These are phyloP conservation scores for Colletes gigas DNA, from an alignment of 1,140 invertebrate species.

Conservation along the genomic window DNA sequence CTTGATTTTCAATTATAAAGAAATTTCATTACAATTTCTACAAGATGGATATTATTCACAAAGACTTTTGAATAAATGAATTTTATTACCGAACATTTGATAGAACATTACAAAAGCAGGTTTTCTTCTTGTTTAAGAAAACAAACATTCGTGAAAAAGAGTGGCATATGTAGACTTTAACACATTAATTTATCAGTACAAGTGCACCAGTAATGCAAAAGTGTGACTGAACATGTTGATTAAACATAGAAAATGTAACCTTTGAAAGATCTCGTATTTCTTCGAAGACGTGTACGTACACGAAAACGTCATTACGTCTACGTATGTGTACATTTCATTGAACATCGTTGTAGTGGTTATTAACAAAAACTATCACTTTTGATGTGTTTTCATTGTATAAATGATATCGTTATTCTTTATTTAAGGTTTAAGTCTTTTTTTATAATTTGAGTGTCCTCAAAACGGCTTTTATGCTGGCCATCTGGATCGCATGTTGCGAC, in stretches of 20 bases:
- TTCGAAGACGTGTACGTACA: neutral
- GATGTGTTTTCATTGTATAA: neutral
- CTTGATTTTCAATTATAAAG: slow-evolving; percentile 11
- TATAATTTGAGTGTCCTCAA: slow-evolving; percentile 48
- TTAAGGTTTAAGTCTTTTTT: slow-evolving; percentile 32
- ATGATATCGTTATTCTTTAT: neutral
- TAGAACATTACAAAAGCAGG: neutral
- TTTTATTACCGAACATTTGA: slow-evolving; percentile 26
- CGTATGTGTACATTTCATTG: slow-evolving; percentile 6
- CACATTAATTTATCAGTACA: neutral
- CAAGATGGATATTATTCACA: slow-evolving; percentile 14
- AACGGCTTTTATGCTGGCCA: slow-evolving; percentile 76
- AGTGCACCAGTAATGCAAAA: neutral
- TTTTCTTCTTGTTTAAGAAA: neutral
- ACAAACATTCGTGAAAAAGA: slow-evolving; percentile 2
- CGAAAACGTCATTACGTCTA: neutral
- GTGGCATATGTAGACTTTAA: neutral
- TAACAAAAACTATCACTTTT: slow-evolving; percentile 2
- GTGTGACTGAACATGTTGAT: neutral
- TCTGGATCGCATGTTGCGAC: slow-evolving; percentile 77
- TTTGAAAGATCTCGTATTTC: neutral
- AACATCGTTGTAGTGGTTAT: neutral
- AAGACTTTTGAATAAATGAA: slow-evolving; percentile 30
- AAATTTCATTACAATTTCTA: slow-evolving; percentile 12
- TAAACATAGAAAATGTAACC: neutral